Percentiles rank a stretch among this genome's conserved stretches.
phyloP scores from a whole-genome alignment of 2,797 vertebrate species.

The Nyctibius grandis region DNA sequence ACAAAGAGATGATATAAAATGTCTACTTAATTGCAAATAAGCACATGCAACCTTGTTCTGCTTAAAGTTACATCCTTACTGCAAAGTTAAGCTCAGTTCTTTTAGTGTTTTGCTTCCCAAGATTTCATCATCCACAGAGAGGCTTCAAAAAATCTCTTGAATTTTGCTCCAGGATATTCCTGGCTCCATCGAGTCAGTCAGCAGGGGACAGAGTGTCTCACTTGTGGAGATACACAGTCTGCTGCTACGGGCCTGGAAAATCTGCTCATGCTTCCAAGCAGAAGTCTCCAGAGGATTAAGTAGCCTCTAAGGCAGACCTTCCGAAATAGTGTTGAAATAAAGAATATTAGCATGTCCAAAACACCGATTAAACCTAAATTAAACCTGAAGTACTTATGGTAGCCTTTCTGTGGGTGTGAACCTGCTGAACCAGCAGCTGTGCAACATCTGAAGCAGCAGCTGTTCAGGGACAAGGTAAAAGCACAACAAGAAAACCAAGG shows the following conservation, averaged over 20 bases:
- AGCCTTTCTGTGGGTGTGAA: not conserved
- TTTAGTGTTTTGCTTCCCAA: not conserved
- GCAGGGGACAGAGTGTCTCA: not conserved
- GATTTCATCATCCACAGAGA: not conserved
- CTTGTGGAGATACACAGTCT: not conserved
- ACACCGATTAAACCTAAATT: slow-evolving; percentile 14
- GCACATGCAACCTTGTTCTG: not conserved
- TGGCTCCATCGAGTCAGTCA: not conserved
- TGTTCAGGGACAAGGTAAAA: not conserved
- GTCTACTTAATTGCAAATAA: not conserved
- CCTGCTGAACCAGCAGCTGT: slow-evolving; percentile 3
- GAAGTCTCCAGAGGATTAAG: not conserved
- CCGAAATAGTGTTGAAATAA: slow-evolving; percentile 26
- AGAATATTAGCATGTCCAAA: not conserved
- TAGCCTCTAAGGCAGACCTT: not conserved
- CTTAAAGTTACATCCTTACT: not conserved
- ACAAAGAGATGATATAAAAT: not conserved
- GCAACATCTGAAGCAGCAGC: not conserved
- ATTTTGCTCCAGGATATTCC: not conserved
- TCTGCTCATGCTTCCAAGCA: not conserved
- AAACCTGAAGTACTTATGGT: not conserved
- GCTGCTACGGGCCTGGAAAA: not conserved
- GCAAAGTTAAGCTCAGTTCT: not conserved
- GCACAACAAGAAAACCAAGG: not conserved
- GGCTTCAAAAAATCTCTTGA: not conserved